Evolutionary conservation across 2,113 vertebrate species (phyloP).

Genomic region (Chaenocephalus aceratus): DNA sequence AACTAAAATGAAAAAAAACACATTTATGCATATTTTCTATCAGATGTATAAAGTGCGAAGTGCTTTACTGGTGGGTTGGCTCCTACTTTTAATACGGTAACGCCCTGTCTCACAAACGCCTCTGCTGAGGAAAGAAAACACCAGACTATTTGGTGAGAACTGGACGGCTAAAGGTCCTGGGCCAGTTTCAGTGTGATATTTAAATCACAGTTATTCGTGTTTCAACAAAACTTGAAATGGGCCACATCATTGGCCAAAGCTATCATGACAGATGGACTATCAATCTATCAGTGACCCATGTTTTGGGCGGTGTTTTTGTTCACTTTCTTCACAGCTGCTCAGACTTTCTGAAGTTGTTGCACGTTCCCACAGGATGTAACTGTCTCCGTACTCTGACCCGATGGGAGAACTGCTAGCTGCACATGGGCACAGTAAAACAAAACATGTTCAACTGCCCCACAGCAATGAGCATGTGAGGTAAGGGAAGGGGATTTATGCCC

Average conservation of each 20-base stretch:
- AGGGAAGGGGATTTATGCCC: constrained; percentile 74
- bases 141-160: constrained; percentile 25
- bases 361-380: constrained; percentile 66
- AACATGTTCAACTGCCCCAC: constrained; percentile 43
- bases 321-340: constrained; percentile 56
- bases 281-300: constrained; percentile 50
- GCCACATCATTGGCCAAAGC: constrained; percentile 44
- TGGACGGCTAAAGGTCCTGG: constrained; percentile 18
- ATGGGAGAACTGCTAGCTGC: constrained; percentile 53
- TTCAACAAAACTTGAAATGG: constrained; percentile 57
- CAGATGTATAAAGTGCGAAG: background rate
- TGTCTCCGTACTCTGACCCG: constrained; percentile 53
- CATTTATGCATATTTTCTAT: constrained; percentile 58
- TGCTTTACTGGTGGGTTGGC: constrained; percentile 14
- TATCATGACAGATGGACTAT: constrained; percentile 43
- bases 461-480: constrained; percentile 61
- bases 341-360: constrained; percentile 42
- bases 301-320: constrained; percentile 52
- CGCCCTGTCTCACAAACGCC: constrained; percentile 14
- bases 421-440: constrained; percentile 61
- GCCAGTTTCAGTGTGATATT: constrained; percentile 30
- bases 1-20: constrained; percentile 77
- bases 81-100: background rate
- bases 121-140: constrained; percentile 9
- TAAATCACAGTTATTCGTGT: constrained; percentile 59